Conservation (phyloP, 2,888 invertebrate species). For the Nezara viridula region DNA sequence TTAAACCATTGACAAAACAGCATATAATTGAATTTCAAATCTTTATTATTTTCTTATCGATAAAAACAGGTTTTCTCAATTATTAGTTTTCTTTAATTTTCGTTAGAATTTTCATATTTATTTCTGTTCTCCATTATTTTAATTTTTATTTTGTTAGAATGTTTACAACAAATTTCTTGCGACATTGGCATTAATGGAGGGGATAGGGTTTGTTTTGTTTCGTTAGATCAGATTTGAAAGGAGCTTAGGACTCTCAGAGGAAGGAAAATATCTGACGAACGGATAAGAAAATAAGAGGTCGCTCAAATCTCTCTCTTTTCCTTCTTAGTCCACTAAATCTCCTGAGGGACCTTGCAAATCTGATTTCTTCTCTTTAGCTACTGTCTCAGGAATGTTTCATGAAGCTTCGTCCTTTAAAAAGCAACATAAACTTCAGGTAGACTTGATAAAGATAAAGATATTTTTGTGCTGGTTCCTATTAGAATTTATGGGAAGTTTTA, state of each 20-base stretch:
- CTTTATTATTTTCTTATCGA: too few species aligned
- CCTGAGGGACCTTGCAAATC: conserved; percentile 39
- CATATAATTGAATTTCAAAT: too few species aligned
- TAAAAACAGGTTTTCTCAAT: too few species aligned
- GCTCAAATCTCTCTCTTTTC: conserved; percentile 27
- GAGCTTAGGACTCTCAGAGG: conserved; percentile 1
- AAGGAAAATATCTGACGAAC: conserved; percentile 16
- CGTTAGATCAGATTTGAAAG: conserved; percentile 38
- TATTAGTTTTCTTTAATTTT: too few species aligned
- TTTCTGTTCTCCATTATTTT: too few species aligned
- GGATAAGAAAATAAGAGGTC: conserved; percentile 40
- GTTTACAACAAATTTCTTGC: neutral
- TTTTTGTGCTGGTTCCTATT: neutral
- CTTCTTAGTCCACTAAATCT: conserved; percentile 42
- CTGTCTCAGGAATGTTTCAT: conserved; percentile 13
- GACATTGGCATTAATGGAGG: neutral
- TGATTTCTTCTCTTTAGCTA: conserved; percentile 30
- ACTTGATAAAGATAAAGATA: neutral
- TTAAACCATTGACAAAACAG: too few species aligned
- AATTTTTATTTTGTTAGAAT: neutral
- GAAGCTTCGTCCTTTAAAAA: neutral
- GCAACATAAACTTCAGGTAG: neutral
- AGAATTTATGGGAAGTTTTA: neutral
- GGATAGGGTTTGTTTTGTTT: neutral
- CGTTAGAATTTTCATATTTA: too few species aligned